Evolutionary conservation across 2,888 invertebrate species (phyloP), one percentile per base, ranked within the genome.

Genomic region (Cerastis rubricosa): DNA sequence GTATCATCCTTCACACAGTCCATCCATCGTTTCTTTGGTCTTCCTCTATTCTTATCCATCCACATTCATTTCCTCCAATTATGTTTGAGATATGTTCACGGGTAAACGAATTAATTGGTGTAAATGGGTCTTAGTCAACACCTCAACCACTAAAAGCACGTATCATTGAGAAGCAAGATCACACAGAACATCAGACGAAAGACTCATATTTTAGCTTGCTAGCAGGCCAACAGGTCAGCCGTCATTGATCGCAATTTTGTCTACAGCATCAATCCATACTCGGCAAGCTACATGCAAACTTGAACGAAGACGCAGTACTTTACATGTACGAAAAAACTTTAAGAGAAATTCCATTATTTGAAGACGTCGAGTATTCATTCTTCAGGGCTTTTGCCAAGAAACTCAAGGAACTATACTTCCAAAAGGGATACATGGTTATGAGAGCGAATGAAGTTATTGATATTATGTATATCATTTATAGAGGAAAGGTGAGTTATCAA

Each of bases 271-370:
- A 96, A 92, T 93, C 93, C 54, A 96, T 96, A 85, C 90, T 96
- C 68, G 95, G 96, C 11, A 97, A 97, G 89, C 88, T 97, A 59
- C 97, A 97, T 89, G 95, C 97, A 54, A 96, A 96, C 86, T 89
- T 97, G 76, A 96, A 97, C 85, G 97, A 97, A 94, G 97, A 97
- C 83, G 96, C 96, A 8, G 96, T 97, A 25, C 90, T 97, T 63
- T 96, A 94, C 81, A 95, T 97, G 94, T 97, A 97, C 84, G 97
- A 97, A 87, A 95, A 95, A 81, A 97, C 97, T 0, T 89, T 97
- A 70, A 88, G 95, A 83, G 96, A 97, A 90, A 97, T 97, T 85
- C 97, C 97, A 17, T 86, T 97, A 67, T 97, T 97, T 80, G 96
- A 97, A 89, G 94, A 95, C 78, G 95, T 97, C 0, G 97, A 97